These are phyloP conservation scores for Falco cherrug DNA, from an alignment of 2,797 vertebrate species.

Conservation along the genomic window DNA sequence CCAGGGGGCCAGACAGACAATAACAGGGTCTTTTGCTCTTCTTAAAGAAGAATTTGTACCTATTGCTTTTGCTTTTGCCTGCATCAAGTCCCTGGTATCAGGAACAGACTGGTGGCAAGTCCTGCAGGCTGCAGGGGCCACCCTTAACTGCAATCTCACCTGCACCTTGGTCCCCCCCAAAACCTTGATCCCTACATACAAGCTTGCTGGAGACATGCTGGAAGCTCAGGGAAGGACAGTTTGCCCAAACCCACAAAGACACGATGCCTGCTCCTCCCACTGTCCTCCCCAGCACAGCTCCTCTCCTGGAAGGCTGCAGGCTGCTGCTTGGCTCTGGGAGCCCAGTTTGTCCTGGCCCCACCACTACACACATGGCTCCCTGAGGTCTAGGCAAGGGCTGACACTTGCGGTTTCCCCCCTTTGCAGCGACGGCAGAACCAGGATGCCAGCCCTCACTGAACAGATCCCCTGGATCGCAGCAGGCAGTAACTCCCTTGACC, in stretches of 20 bases:
- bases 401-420: background rate
- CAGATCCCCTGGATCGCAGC: background rate
- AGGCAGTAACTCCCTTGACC: background rate
- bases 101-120: background rate
- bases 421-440: background rate
- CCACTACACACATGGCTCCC: background rate
- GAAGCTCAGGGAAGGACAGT: background rate
- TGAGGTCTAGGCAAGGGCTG: background rate
- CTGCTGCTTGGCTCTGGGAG: background rate
- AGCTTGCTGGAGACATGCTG: background rate
- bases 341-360: background rate
- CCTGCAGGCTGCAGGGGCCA: background rate
- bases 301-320: background rate
- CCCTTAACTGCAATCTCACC: background rate
- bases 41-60: background rate
- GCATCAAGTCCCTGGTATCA: background rate
- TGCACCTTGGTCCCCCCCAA: too few species aligned
- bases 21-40: background rate
- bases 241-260: background rate
- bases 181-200: background rate
- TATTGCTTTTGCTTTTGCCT: slow-evolving; percentile 13
- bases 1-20: background rate
- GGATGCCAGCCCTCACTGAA: background rate
- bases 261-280: background rate
- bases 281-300: background rate